Base-by-base conservation (phyloP, 2,797 vertebrate genomes). In the Hozukius guyotensis region DNA sequence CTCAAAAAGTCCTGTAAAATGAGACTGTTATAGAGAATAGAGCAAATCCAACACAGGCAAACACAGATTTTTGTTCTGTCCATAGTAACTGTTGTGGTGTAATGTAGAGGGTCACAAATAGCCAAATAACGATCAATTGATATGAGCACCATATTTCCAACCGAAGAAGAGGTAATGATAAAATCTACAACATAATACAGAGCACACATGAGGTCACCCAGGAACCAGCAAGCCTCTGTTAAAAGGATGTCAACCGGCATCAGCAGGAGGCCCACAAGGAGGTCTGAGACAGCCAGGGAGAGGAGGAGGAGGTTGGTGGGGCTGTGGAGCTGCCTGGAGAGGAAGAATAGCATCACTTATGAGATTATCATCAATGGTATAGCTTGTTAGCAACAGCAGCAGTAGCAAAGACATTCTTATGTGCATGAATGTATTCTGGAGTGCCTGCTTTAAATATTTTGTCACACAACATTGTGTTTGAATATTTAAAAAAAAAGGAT, bases 221-320 rank as follows among this genome's bases (percentile, higher is more conserved):
- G 20, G 24, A 60, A 49, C 79, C 79, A 81, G 24, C 79, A 81
- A 14, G 22, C 8, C 0, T 64, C 59, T 11, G 13, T 61, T 2
- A 53, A 2, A 2, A 72, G 7, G 24, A 71, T 70, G 29, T 76
- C 12, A 60, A 75, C 34, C 4, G 72, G 53, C 60, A 78, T 57
- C 27, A 70, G 20, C 7, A 73, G 14, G 24, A 80, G 20, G 42
- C 77, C 77, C 27, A 72, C 62, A 0, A 82, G 6, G 42, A 77
- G 20, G 25, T 81, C 80, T n/a, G 80, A 77, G 20, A 77, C 74
- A 42, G 80, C 80, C 80, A 82, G 46, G 16, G 80, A 82, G 62
- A 82, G 73, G 80, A 77, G 14, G 68, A 82, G 80, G 29, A 82
- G 67, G 73, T 81, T 81, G 61, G 73, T 76, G 9, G 79, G 72